phyloP scores from a whole-genome alignment of 2,113 vertebrate species.

The Gallinago paraguaiae region DNA sequence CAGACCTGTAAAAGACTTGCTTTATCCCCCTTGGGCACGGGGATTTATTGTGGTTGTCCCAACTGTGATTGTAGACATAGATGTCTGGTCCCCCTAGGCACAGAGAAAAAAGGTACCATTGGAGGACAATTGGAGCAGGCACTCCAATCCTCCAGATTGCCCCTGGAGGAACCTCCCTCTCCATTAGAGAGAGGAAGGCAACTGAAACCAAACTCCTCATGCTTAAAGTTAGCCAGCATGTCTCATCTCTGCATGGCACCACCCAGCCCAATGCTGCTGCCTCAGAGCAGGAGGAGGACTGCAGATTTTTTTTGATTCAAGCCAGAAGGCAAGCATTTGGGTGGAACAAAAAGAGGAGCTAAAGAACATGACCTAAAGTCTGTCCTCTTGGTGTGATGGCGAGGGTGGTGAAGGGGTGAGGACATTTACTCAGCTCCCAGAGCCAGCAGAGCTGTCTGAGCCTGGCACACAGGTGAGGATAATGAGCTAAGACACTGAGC shows the following conservation, averaged over 20 bases:
- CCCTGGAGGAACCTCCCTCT: neutral
- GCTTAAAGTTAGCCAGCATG: neutral
- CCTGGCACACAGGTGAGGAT: neutral
- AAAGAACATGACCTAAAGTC: neutral
- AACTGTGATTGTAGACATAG: neutral
- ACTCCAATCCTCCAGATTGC: neutral
- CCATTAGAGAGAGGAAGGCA: neutral
- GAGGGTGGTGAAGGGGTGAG: neutral
- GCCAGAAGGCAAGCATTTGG: neutral
- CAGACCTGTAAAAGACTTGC: neutral
- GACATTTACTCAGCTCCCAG: neutral
- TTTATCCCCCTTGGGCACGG: neutral
- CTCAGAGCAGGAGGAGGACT: neutral
- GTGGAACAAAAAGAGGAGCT: neutral
- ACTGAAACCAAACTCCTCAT: neutral
- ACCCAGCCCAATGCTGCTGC: neutral
- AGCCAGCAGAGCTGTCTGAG: neutral
- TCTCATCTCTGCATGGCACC: neutral
- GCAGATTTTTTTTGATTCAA: neutral
- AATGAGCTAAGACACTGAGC: neutral
- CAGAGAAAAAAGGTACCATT: neutral
- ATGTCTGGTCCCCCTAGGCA: neutral
- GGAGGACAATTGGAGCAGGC: neutral
- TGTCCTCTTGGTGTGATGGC: neutral
- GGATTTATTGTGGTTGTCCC: neutral